Percentiles rank a stretch among this genome's conserved stretches.
Conservation (phyloP, 2,113 vertebrate genomes). For the Oostethus manadensis region DNA sequence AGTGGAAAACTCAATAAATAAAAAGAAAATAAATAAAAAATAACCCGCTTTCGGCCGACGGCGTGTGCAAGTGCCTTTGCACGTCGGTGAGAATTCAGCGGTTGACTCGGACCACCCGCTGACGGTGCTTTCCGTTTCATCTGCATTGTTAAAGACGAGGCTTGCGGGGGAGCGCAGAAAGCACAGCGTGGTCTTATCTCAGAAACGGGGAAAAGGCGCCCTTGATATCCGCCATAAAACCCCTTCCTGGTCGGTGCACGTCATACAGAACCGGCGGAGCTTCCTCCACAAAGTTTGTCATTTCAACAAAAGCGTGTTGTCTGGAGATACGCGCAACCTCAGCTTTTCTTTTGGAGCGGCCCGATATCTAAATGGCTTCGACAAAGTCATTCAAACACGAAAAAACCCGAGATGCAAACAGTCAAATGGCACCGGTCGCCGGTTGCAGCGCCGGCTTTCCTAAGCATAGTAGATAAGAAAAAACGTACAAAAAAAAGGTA, state of each 20-base stretch:
- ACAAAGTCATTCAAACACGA: conserved; percentile 1
- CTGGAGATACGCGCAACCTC: conserved; percentile 35
- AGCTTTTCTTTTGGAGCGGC: conserved; percentile 18
- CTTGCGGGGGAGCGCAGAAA: background rate
- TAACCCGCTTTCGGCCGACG: too few relatives aligned
- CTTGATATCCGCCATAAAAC: conserved; percentile 31
- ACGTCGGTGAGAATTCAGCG: too few relatives aligned
- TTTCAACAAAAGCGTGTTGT: conserved; percentile 19
- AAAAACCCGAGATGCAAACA: conserved; percentile 8
- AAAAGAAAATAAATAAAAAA: too few relatives aligned
- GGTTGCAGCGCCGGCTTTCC: conserved; percentile 4
- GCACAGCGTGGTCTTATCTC: conserved; percentile 22
- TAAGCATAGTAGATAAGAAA: conserved; percentile 2
- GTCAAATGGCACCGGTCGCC: conserved; percentile 16
- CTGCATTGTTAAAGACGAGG: conserved; percentile 29
- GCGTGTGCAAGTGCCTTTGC: too few relatives aligned
- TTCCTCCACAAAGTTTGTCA: conserved; percentile 21
- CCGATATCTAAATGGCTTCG: conserved; percentile 18
- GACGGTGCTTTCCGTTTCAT: conserved; percentile 1
- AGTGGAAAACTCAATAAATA: too few relatives aligned
- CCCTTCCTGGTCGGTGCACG: conserved; percentile 31
- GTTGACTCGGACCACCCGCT: too few relatives aligned
- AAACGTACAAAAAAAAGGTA: background rate
- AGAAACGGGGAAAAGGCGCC: conserved; percentile 12
- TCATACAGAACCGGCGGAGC: conserved; percentile 25